Evolutionary conservation across 2,113 vertebrate species (phyloP).

Genomic region (Anas platyrhynchos): DNA sequence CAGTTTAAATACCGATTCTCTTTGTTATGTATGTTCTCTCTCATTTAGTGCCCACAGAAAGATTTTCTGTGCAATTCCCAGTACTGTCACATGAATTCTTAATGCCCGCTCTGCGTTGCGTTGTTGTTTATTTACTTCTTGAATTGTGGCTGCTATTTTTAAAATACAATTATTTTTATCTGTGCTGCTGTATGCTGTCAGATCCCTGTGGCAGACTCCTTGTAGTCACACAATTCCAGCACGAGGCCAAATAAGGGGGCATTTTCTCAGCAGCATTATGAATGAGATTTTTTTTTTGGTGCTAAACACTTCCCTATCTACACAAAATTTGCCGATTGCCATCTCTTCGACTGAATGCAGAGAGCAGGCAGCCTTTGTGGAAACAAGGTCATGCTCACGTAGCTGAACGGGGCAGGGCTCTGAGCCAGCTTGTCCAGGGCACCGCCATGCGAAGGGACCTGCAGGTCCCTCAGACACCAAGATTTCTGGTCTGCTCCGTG

Average conservation of each 20-base stretch:
- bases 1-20: neutral
- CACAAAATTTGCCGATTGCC: neutral
- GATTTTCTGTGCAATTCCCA: neutral
- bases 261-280: neutral
- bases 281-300: neutral
- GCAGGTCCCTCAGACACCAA: neutral
- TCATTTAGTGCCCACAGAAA: neutral
- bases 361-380: neutral
- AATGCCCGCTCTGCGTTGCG: neutral
- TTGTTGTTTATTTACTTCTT: neutral
- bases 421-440: neutral
- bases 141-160: neutral
- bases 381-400: neutral
- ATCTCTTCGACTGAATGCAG: neutral
- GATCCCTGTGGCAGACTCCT: neutral
- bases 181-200: neutral
- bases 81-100: neutral
- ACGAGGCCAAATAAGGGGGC: neutral
- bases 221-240: neutral
- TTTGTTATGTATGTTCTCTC: neutral
- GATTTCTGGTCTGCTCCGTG: neutral
- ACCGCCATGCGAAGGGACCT: rapidly evolving
- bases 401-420: neutral
- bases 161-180: neutral
- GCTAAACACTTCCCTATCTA: neutral